These are phyloP conservation scores for Colistium nudipinnis DNA, from an alignment of 2,113 vertebrate genomes.

Conservation along the genomic window DNA sequence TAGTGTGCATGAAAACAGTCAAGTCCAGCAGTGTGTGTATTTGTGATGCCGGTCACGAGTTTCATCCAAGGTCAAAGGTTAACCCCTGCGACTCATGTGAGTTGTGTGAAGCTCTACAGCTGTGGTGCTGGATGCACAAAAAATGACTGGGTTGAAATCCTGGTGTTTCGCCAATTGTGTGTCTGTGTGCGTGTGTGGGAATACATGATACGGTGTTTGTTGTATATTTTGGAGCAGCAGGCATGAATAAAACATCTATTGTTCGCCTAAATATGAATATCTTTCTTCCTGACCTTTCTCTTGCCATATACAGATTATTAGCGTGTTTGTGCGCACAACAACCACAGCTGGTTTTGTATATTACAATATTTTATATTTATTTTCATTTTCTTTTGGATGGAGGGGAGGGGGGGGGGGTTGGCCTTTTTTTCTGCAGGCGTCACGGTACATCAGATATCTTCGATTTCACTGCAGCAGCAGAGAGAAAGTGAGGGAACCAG, in stretches of 20 bases:
- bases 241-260: constrained; percentile 33
- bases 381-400: not conserved
- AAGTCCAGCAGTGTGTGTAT: not conserved
- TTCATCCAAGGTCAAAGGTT: constrained; percentile 41
- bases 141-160: constrained; percentile 31
- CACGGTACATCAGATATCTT: constrained; percentile 52
- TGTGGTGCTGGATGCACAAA: constrained; percentile 7
- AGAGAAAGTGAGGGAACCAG: constrained; percentile 11
- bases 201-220: constrained; percentile 26
- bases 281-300: not conserved
- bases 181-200: constrained; percentile 2
- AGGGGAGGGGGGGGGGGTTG: not conserved
- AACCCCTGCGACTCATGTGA: constrained; percentile 16
- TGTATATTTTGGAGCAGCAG: too few species aligned
- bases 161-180: constrained; percentile 10
- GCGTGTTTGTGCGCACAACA: not conserved
- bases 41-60: constrained; percentile 7
- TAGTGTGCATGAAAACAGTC: too few species aligned
- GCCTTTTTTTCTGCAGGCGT: constrained; percentile 18
- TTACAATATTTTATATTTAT: constrained; percentile 15
- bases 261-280: too few species aligned
- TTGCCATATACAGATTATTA: not conserved
- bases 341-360: not conserved
- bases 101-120: not conserved
- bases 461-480: constrained; percentile 54